These are phyloP conservation scores for Brachystomella parvula DNA, from an alignment of 1,140 invertebrate species.

Conservation along the genomic window DNA sequence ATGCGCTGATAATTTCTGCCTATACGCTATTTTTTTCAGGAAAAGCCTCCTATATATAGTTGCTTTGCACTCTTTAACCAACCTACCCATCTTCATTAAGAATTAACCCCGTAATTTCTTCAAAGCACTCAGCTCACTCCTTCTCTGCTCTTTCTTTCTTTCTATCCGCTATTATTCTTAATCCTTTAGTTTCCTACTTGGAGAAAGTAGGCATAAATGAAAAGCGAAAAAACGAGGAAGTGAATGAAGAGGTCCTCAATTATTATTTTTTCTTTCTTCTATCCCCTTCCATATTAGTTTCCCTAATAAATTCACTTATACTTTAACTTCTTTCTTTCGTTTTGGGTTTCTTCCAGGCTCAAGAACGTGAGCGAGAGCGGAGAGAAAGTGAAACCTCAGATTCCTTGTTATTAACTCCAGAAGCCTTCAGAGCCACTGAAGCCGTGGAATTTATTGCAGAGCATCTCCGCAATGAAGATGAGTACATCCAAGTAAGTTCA, in stretches of 20 bases:
- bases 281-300: background rate
- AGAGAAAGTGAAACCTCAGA: constrained; percentile 85
- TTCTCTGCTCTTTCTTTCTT: background rate
- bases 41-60: background rate
- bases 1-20: too few species aligned
- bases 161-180: too few species aligned
- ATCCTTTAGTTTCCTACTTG: constrained; percentile 2
- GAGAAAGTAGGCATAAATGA: constrained; percentile 8
- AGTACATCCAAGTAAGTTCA: constrained; percentile 81
- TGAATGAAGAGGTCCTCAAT: constrained; percentile 2
- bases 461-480: constrained; percentile 91
- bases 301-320: background rate
- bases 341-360: constrained; percentile 28
- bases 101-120: constrained; percentile 7
- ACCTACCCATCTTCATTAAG: background rate
- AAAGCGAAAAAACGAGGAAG: constrained; percentile 1
- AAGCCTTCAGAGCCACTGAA: constrained; percentile 86
- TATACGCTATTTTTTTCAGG: background rate
- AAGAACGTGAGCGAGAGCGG: constrained; percentile 48
- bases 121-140: background rate
- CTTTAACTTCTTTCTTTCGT: constrained; percentile 5
- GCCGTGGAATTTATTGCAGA: constrained; percentile 97
- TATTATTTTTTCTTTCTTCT: background rate
- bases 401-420: constrained; percentile 76
- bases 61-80: background rate